These are phyloP conservation scores for Halictus ligatus DNA, from an alignment of 2,888 invertebrate species.

Conservation along the genomic window DNA sequence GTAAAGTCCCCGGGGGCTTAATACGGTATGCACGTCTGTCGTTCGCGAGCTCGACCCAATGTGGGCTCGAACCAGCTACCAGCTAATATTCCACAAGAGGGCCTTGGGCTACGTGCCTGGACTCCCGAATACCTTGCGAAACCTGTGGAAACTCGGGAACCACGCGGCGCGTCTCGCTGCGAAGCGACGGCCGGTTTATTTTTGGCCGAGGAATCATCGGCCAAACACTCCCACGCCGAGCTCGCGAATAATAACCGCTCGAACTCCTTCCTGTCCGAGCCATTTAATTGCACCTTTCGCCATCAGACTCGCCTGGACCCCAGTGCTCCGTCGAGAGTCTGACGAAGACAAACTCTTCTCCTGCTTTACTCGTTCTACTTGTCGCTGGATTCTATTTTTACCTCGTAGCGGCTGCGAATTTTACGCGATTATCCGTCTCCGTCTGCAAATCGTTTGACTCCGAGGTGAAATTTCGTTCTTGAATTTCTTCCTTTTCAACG, in stretches of 20 bases:
- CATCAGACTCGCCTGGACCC: background rate
- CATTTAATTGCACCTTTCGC: background rate
- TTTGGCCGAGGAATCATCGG: conserved; percentile 19
- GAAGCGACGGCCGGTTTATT: conserved; percentile 28
- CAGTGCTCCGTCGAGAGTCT: background rate
- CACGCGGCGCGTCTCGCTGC: conserved; percentile 20
- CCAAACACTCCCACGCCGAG: conserved; percentile 1
- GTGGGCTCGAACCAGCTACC: conserved; percentile 79
- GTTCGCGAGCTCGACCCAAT: conserved; percentile 76
- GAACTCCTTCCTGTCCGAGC: background rate
- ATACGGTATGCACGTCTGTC: conserved; percentile 83
- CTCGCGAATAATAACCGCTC: background rate
- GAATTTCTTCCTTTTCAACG: no score
- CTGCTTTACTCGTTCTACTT: background rate
- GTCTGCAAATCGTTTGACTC: no score
- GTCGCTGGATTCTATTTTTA: background rate
- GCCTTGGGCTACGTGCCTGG: conserved; percentile 80
- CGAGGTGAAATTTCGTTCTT: no score
- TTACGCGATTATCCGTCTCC: no score
- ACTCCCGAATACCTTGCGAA: conserved; percentile 69
- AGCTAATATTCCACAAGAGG: conserved; percentile 82
- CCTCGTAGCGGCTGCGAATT: background rate
- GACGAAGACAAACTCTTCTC: background rate
- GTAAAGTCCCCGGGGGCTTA: conserved; percentile 80
- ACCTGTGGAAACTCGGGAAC: conserved; percentile 65